Evolutionary conservation across 2,888 invertebrate species (phyloP), one percentile per base, ranked within the genome.

Genomic region (Papilio demoleus): DNA sequence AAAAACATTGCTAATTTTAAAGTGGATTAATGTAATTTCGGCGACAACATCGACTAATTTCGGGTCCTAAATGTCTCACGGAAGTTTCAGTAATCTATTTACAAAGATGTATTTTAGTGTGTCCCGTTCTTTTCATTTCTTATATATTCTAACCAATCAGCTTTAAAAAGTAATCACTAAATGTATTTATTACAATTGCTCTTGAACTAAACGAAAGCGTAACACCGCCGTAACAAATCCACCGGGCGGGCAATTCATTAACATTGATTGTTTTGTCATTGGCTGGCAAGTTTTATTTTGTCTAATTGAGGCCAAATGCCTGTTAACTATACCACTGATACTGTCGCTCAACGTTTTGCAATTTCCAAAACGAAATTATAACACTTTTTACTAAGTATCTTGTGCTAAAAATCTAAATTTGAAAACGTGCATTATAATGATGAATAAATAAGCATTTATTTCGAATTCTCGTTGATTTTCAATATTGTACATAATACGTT

Each of bases 181-280:
- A 45, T 31, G 24, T n/a, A 31, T 47, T 50, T 61, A 67, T 70
- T 65, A 65, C 65, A 22, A 67, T 71, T 65, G 22, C 56, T 56
- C 62, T 68, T 38, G 56, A 56, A 62, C 17, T 56, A 45, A 68
- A 66, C 67, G 65, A 70, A 63, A 64, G 69, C 70, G 56, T 22
- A 56, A 60, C 53, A 27, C 61, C 27, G 40, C 67, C 50, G 66
- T 24, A 58, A 79, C 77, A 78, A 79, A 83, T 84, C 80, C 81
- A 79, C 78, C 77, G 78, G 80, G 80, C 77, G 77, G 80, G 80
- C 79, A 79, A 83, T 83, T 85, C 81, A 84, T 86, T 85, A 84
- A 79, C 81, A 81, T 79, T 83, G 86, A 89, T 88, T 87, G 84
- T 85, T 88, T 86, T 86, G 88, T 86, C 89, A 88, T 89, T 89